Evolutionary conservation across 2,113 vertebrate species (phyloP).

Genomic region (Malaclemys terrapin): DNA sequence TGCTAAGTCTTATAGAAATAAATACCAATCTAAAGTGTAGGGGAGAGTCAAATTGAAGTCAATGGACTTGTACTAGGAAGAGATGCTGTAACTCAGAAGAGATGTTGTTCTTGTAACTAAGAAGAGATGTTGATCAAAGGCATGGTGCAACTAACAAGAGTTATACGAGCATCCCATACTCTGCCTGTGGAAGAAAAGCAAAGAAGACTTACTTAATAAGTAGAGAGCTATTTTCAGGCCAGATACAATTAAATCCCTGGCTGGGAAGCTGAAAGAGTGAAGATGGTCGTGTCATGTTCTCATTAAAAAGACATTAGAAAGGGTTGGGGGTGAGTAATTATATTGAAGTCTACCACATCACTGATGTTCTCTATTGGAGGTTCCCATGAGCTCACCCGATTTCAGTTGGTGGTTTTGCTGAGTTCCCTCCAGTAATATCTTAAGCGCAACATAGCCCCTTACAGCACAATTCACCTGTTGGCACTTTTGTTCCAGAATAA

Average conservation of each 20-base stretch:
- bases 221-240: neutral
- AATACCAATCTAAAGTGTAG: no score
- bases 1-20: no score
- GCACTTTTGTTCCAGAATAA: neutral
- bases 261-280: neutral
- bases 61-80: no score
- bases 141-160: no score
- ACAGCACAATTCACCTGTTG: neutral
- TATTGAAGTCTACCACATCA: neutral
- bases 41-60: no score
- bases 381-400: fast-evolving
- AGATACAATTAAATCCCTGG: fast-evolving
- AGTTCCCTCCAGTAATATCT: conserved; percentile 64
- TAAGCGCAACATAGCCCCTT: neutral
- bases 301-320: neutral
- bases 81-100: no score
- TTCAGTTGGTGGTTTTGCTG: neutral
- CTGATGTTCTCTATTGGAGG: neutral
- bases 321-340: neutral
- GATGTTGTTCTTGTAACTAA: no score
- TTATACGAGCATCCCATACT: fast-evolving
- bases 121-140: no score
- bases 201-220: neutral
- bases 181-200: neutral
- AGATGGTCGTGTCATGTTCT: neutral